A percentile compares a stretch with the other conserved stretches of the same genome.
These are phyloP conservation scores for Eilema sororculum DNA, from an alignment of 2,888 invertebrate genomes.

Conservation along the genomic window DNA sequence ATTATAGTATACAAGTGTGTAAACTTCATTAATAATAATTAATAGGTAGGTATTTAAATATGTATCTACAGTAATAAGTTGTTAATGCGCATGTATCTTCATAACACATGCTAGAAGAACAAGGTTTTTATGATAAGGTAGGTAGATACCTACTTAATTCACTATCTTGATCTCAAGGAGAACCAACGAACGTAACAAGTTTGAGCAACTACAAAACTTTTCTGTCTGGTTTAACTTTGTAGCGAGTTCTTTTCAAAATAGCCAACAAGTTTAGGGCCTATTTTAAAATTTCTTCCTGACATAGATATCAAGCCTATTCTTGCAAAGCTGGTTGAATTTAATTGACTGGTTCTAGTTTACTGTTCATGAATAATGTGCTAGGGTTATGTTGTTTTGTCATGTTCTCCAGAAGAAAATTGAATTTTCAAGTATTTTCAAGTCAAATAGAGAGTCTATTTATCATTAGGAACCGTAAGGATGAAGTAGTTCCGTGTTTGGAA, in stretches of 20 bases:
- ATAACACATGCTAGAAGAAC: neutral
- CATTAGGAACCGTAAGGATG: too few species aligned
- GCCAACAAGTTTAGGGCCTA: neutral
- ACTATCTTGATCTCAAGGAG: slow-evolving; percentile 7
- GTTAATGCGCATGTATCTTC: neutral
- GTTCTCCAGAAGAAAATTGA: neutral
- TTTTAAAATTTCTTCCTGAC: slow-evolving; percentile 10
- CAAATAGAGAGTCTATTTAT: too few species aligned
- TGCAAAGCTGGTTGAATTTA: neutral
- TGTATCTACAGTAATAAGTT: neutral
- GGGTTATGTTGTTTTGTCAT: neutral
- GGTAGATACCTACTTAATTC: neutral
- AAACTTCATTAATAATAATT: neutral
- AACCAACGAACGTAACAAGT: slow-evolving; percentile 7
- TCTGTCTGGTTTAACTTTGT: neutral
- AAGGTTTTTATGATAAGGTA: neutral
- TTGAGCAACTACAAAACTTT: neutral
- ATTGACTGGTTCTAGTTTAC: neutral
- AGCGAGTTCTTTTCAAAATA: neutral
- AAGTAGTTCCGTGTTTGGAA: too few species aligned
- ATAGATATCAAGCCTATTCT: neutral
- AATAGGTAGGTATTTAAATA: neutral
- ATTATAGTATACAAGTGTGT: neutral
- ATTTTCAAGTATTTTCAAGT: neutral
- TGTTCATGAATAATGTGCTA: too few species aligned